Evolutionary conservation across 37 sponge, comb jelly and placozoan species (phyloP).

Genomic region (Crambe crambe): DNA sequence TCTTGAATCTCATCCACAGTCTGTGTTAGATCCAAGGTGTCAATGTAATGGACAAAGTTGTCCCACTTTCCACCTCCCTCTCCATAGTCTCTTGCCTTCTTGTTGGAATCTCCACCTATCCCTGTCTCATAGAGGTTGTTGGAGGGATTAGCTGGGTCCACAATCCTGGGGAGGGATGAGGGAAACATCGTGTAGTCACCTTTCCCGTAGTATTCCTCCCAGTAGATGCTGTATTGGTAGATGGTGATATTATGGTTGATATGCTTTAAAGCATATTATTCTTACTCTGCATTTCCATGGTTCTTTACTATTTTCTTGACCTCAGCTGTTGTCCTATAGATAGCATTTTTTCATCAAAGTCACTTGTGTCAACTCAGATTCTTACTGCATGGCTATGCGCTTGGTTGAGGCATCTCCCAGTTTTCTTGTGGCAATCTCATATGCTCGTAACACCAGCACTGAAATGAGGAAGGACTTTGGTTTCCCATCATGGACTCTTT

Average conservation of each 20-base stretch:
- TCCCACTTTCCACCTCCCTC: conserved; percentile 43
- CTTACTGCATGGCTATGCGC: conserved; percentile 3
- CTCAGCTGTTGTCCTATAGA: conserved; percentile 6
- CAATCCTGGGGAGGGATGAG: conserved; percentile 26
- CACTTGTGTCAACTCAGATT: not conserved
- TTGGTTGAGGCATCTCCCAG: not conserved
- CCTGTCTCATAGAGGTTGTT: conserved; percentile 57
- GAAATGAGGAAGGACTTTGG: conserved; percentile 50
- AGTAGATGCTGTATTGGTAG: conserved; percentile 43
- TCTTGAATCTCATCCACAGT: conserved; percentile 4
- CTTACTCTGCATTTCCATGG: conserved; percentile 29
- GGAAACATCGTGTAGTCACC: conserved; percentile 1
- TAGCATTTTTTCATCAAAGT: not conserved
- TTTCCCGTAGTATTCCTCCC: conserved; percentile 29
- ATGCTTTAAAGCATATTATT: not conserved
- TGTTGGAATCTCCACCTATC: not conserved
- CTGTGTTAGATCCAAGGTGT: conserved; percentile 27
- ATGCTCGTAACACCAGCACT: conserved; percentile 30
- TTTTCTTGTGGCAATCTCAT: conserved; percentile 7
- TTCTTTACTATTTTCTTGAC: conserved; percentile 16
- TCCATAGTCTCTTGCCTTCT: conserved; percentile 4
- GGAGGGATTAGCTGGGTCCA: conserved; percentile 72
- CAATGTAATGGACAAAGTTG: conserved; percentile 18
- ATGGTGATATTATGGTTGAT: not conserved
- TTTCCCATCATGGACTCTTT: conserved; percentile 1